These are phyloP conservation scores for Amblyteles armatorius DNA, from an alignment of 2,888 invertebrate species.

Conservation along the genomic window DNA sequence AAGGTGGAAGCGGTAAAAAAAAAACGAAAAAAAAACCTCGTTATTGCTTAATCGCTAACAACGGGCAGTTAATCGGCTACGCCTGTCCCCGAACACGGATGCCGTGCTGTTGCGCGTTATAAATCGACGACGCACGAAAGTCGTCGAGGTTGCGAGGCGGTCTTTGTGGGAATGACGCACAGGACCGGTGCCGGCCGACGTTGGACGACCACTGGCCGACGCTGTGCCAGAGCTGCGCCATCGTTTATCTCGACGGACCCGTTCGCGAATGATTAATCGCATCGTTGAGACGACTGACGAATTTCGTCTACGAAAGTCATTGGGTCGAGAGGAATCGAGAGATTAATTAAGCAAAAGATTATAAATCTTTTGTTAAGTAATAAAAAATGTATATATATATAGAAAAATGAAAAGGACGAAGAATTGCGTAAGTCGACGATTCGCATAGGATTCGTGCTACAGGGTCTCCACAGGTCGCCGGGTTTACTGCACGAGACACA, in stretches of 20 bases:
- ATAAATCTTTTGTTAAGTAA: too few relatives aligned
- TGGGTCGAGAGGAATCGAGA: background rate
- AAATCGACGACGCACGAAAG: conserved; percentile 8
- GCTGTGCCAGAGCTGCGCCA: background rate
- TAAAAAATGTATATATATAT: background rate
- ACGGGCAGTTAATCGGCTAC: conserved; percentile 24
- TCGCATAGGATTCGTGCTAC: conserved; percentile 3
- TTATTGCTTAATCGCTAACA: conserved; percentile 26
- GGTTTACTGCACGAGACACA: background rate
- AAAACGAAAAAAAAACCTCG: background rate
- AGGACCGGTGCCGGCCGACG: background rate
- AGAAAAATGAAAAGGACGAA: background rate
- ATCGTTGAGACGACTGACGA: background rate
- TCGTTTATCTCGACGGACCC: conserved; percentile 40
- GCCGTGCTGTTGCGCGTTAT: background rate
- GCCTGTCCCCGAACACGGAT: conserved; percentile 14
- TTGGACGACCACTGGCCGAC: too few relatives aligned
- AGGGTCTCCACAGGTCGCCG: background rate
- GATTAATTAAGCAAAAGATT: background rate
- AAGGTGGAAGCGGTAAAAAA: conserved; percentile 9
- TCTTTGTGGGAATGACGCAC: background rate
- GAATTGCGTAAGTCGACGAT: conserved; percentile 1
- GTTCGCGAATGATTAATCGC: conserved; percentile 48
- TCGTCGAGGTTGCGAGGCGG: conserved; percentile 24
- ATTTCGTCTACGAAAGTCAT: conserved; percentile 26